Evolutionary conservation across 2,888 invertebrate genomes (phyloP).

Genomic region (Pyrrhosoma nymphula): DNA sequence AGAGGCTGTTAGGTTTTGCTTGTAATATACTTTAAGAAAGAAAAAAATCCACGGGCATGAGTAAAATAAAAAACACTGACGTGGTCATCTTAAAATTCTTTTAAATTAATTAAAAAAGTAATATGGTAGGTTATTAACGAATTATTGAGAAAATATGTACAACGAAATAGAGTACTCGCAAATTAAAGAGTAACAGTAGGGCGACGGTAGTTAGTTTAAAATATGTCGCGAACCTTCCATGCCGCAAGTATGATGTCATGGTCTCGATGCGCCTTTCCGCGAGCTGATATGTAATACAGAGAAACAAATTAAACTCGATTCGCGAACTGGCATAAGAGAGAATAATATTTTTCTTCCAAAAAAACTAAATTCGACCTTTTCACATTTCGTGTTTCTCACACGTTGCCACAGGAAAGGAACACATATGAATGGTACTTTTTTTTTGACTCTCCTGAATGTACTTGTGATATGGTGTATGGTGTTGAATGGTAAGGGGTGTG

Average conservation of each 20-base stretch:
- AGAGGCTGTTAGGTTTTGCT: conserved; percentile 40
- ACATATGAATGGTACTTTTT: background rate
- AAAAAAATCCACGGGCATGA: background rate
- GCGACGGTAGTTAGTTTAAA: conserved; percentile 2
- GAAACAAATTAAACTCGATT: background rate
- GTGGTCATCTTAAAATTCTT: background rate
- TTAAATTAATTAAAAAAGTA: conserved; percentile 8
- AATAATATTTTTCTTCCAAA: background rate
- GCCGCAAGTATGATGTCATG: background rate
- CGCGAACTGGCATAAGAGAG: background rate
- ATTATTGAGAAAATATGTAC: background rate
- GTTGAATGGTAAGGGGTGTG: background rate
- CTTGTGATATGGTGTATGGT: conserved; percentile 30
- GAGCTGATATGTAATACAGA: background rate
- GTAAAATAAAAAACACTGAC: background rate
- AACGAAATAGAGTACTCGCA: background rate
- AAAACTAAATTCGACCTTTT: background rate
- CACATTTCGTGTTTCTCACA: background rate
- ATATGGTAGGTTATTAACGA: conserved; percentile 5
- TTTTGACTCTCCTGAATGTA: background rate
- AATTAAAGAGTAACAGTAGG: background rate
- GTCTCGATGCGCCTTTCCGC: background rate
- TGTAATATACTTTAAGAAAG: background rate
- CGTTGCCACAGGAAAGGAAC: background rate
- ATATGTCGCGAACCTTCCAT: background rate